These are phyloP conservation scores for Brenthis ino DNA, from an alignment of 2,888 invertebrate species.

Conservation along the genomic window DNA sequence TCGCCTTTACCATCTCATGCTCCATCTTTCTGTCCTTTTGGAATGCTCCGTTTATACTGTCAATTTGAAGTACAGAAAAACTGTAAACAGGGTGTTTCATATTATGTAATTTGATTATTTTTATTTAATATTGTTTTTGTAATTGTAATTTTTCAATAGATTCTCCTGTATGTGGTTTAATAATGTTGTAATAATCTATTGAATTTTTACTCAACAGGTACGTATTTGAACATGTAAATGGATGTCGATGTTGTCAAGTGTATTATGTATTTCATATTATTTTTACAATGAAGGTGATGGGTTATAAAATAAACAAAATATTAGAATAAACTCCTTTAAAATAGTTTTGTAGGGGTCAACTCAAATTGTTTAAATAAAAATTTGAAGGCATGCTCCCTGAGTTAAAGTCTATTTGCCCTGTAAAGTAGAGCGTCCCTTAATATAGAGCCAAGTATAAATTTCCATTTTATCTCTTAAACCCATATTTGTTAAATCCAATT, in stretches of 20 bases:
- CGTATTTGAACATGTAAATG: constrained; percentile 29
- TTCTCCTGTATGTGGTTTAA: not conserved
- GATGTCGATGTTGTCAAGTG: constrained; percentile 37
- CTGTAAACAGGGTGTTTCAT: constrained; percentile 28
- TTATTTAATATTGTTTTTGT: constrained; percentile 28
- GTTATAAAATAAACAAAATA: constrained; percentile 3
- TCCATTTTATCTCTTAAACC: constrained; percentile 11
- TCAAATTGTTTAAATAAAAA: not conserved
- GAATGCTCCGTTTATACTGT: constrained; percentile 27
- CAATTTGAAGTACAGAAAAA: not conserved
- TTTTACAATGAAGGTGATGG: constrained; percentile 20
- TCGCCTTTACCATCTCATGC: constrained; percentile 43
- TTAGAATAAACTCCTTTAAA: constrained; percentile 10
- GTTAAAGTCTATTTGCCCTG: not conserved
- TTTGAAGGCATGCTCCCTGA: constrained; percentile 20
- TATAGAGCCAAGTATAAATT: constrained; percentile 30
- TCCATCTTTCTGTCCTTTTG: constrained; percentile 35
- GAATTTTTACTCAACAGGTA: constrained; percentile 34
- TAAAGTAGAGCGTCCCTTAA: constrained; percentile 6
- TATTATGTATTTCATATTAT: constrained; percentile 20
- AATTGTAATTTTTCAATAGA: constrained; percentile 32
- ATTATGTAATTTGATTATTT: constrained; percentile 38
- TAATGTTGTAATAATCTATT: constrained; percentile 22
- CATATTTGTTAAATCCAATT: not conserved
- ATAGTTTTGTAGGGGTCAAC: constrained; percentile 4